Evolutionary conservation across 2,888 invertebrate genomes (phyloP), one percentile per base, ranked within the genome.

Genomic region (Drosophila tripunctata): DNA sequence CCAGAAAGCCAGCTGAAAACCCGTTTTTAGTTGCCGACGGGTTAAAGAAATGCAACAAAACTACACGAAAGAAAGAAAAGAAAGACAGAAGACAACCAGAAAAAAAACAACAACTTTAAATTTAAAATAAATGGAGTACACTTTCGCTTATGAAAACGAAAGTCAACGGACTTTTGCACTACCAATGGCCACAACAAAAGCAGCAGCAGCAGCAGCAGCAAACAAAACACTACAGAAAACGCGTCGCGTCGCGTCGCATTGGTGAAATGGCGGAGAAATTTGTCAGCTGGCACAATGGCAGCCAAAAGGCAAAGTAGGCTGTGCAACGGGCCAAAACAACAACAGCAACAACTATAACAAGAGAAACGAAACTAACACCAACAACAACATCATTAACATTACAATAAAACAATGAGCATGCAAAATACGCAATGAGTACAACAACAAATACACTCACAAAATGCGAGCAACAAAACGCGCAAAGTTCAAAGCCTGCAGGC

Each of bases 141-240:
- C 89, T 89, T 89, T 89, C 89, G 89, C 90, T 89, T 84, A 90
- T 89, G 89, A 90, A 89, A 89, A 88, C 89, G 89, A 90, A 89
- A 89, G 90, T 89, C 89, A 89, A 88, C 85, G 89, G 80, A 89
- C 88, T 89, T 72, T 78, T 85, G 78, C 75, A 75, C 33, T 36
- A 35, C 54, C 43, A 55, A 21, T 35, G 54, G 31, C 33, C 19
- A 54, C 66, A 75, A 61, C 57, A 63, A 48, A 30, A 56, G 10
- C 35, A 60, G 36, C 56, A 36, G 10, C 38, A 43, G 24, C 44
- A 61, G 12, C 33, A 31, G 15, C 33, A 47, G 2, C 43, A 14
- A 17, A 54, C 50, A 71, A 38, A 67, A 40, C 35, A 38, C 35
- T 30, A 56, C 48, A 54, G 33, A 70, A 55, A 70, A 69, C 50